phyloP scores from a whole-genome alignment of 2,888 invertebrate genomes.

The Kryphioiulus occultus region DNA sequence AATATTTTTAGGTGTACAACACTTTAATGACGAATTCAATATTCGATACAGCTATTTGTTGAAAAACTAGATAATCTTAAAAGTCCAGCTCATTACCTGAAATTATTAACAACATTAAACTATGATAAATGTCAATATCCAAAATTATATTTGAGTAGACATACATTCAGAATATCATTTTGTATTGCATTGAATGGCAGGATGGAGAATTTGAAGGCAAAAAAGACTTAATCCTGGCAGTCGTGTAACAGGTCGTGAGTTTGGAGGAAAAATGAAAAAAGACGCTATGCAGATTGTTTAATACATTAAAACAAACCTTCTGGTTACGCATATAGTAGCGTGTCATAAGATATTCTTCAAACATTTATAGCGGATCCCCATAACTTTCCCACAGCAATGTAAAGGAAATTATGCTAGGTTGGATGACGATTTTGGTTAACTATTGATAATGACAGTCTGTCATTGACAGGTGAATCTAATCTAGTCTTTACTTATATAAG shows the following conservation, averaged over 20 bases:
- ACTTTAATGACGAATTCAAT: not conserved
- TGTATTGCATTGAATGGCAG: not conserved
- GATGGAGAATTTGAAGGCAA: slow-evolving; percentile 26
- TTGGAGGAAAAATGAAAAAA: not conserved
- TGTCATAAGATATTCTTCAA: no score
- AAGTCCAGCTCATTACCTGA: not conserved
- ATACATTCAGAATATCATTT: not conserved
- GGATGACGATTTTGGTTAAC: not conserved
- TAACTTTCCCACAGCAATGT: not conserved
- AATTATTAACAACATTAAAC: not conserved
- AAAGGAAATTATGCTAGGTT: not conserved
- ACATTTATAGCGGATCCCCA: no score
- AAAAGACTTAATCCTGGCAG: not conserved
- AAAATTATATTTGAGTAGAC: not conserved
- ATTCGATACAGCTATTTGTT: not conserved
- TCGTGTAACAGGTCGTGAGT: not conserved
- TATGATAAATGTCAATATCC: slow-evolving; percentile 7
- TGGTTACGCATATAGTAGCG: not conserved
- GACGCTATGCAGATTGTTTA: not conserved
- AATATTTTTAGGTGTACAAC: not conserved
- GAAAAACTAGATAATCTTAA: not conserved
- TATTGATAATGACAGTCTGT: not conserved
- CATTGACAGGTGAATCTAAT: no score
- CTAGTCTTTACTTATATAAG: not conserved
- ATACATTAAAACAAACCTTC: not conserved